Conservation (phyloP, 1,140 invertebrate genomes). For the Halesus radiatus region DNA sequence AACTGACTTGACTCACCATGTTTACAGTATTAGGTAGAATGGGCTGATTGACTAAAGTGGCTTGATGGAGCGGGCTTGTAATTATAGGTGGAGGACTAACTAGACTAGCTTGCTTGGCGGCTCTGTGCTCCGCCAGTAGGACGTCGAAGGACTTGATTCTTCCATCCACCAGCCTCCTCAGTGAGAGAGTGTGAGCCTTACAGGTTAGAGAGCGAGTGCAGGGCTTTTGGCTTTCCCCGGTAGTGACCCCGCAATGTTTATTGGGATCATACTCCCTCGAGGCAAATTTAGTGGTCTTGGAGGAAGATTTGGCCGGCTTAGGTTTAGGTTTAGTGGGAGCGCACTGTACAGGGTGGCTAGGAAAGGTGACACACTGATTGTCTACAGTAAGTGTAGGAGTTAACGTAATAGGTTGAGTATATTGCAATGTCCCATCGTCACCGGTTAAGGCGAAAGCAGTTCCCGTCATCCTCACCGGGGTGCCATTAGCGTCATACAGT, state of each 20-base stretch:
- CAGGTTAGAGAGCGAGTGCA: slow-evolving; percentile 88
- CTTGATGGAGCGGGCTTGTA: not conserved
- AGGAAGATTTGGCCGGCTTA: slow-evolving; percentile 67
- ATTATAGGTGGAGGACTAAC: not conserved
- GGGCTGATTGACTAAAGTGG: slow-evolving; percentile 13
- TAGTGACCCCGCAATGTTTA: slow-evolving; percentile 84
- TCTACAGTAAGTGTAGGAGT: slow-evolving; percentile 58
- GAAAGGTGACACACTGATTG: slow-evolving; percentile 59
- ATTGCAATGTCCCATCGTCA: slow-evolving; percentile 63
- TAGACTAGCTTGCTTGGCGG: slow-evolving; percentile 70
- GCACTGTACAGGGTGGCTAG: slow-evolving; percentile 51
- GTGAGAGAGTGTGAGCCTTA: slow-evolving; percentile 84
- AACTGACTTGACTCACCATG: not conserved
- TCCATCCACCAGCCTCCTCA: slow-evolving; percentile 80
- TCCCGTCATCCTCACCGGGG: slow-evolving; percentile 33
- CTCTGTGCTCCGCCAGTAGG: slow-evolving; percentile 82
- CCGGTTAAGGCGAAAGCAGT: slow-evolving; percentile 61
- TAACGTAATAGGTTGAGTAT: slow-evolving; percentile 61
- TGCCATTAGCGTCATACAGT: slow-evolving; percentile 61
- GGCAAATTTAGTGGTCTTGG: slow-evolving; percentile 71
- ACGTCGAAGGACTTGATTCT: slow-evolving; percentile 85
- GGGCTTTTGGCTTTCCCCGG: slow-evolving; percentile 77
- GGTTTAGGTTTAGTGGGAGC: slow-evolving; percentile 62
- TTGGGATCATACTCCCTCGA: slow-evolving; percentile 85
- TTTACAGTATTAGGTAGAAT: slow-evolving; percentile 3